Evolutionary conservation across 2,797 vertebrate genomes (phyloP), one percentile per base, ranked within the genome.

Genomic region (Onychomys arenicola): DNA sequence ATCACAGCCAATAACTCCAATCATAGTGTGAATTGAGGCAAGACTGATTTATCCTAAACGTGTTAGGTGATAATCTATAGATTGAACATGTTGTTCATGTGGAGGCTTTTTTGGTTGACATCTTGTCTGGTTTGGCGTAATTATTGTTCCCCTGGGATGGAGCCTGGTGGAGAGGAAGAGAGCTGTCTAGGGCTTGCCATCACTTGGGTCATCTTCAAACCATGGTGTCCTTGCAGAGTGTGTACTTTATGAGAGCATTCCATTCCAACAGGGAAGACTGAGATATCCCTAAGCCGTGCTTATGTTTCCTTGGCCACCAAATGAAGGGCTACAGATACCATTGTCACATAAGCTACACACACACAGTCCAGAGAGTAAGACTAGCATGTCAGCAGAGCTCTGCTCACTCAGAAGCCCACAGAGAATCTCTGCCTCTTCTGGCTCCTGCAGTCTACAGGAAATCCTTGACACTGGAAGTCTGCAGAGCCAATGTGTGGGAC

Each of bases 1-100:
- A 40, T 85, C 85, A 90, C 81, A 85, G 59, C 52, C 83, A 89
- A 76, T 89, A 84, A 17, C n/a, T 73, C n/a, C 40, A 46, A 40
- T 5, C 21, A 61, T 9, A 91, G 52, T 52, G 88, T 43, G 61
- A 97, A 89, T 40, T 78, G 32, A 63, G 19, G 21, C 29, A 82
- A 92, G 63, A 89, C 11, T 57, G 40, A 73, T 49, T 87, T 85
- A 73, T 86, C 57, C 55, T 71, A 76, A 92, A 32, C 85, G 11
- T 17, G 92, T 23, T 86, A 89, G 63, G 32, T n/a, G 23, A 61
- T 46, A 57, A 77, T 84, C 55, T 65, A 16, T 21, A 96, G 32
- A 73, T 67, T 10, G 89, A 92, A 32, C 21, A 57, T 34, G 80
- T 93, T 80, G 78, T 63, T 75, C 46, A 55, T 82, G n/a, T 49